Evolutionary conservation across 2,797 vertebrate species (phyloP), one percentile per base, ranked within the genome.

Genomic region (Sandelia bainsii): DNA sequence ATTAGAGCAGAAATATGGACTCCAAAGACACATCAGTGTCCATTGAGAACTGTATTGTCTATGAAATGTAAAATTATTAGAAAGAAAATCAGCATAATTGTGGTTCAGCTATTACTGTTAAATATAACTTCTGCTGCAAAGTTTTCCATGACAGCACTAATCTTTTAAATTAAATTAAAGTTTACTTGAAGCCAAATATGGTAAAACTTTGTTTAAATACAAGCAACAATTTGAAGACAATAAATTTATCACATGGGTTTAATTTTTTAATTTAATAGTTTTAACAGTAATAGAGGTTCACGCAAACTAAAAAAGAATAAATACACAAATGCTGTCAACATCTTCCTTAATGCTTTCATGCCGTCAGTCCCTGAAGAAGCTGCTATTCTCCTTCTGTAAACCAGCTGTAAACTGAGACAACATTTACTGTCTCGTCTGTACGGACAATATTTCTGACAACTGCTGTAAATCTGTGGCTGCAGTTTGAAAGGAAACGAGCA

Each of bases 381-480:
- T 65, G 60, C 72, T 48, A 53, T 46, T 77, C 83, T 39, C 62
- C 34, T 66, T 68, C 22, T 72, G 80, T 64, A 37, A 69, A 49
- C 3, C 44, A 82, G 86, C 81, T 54, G 74, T 78, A 87, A 86
- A 75, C 2, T 34, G 74, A 83, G 82, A 85, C 84, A 83, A 75
- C 80, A 42, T 82, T 70, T 77, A 83, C 72, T 69, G 72, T 62
- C 73, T 81, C 62, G 34, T 70, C 48, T n/a, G 22, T 14, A 54
- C 20, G 29, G 71, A 76, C 82, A 75, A 66, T 69, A n/a, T 59
- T 71, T 71, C 73, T 50, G 80, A 83, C 86, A 80, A 52, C 69
- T 9, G 83, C 80, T n/a, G 79, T 90, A 90, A 89, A 91, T 92
- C 87, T 85, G 83, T 17, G 12, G 79, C 77, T 37, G 32, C 68